Conservation (phyloP, 2,888 invertebrate genomes). For the Steinernema carpocapsae region DNA sequence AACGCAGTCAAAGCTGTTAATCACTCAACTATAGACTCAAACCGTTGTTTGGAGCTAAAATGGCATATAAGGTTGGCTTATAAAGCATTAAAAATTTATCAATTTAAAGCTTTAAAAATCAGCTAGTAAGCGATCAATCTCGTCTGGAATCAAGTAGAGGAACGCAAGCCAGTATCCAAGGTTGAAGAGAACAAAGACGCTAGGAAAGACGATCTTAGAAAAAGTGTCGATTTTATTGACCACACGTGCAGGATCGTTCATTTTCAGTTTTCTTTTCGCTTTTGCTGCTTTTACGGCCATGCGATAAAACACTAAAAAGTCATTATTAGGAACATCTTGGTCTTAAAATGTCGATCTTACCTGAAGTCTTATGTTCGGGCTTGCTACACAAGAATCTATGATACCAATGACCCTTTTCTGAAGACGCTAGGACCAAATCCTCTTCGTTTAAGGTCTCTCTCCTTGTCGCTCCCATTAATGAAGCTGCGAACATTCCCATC, state of each 20-base stretch:
- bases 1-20: no score
- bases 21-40: no score
- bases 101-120: background rate
- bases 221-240: conserved; percentile 59
- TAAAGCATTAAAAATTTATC: no score
- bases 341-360: conserved; percentile 9
- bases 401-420: conserved; percentile 38
- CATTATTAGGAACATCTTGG: background rate
- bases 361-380: conserved; percentile 1
- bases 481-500: conserved; percentile 60
- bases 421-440: conserved; percentile 30
- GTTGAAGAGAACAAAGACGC: conserved; percentile 80
- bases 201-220: conserved; percentile 77
- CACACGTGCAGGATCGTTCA: conserved; percentile 55
- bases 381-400: background rate
- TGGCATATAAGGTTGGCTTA: no score
- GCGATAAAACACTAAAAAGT: conserved; percentile 57
- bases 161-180: conserved; percentile 83
- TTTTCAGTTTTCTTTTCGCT: conserved; percentile 53
- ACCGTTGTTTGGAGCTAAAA: no score
- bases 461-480: conserved; percentile 54
- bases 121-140: conserved; percentile 47
- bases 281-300: conserved; percentile 61
- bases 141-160: conserved; percentile 70
- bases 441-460: conserved; percentile 44